These are phyloP conservation scores for Amphipoea lucens DNA, from an alignment of 2,888 invertebrate genomes.

Conservation along the genomic window DNA sequence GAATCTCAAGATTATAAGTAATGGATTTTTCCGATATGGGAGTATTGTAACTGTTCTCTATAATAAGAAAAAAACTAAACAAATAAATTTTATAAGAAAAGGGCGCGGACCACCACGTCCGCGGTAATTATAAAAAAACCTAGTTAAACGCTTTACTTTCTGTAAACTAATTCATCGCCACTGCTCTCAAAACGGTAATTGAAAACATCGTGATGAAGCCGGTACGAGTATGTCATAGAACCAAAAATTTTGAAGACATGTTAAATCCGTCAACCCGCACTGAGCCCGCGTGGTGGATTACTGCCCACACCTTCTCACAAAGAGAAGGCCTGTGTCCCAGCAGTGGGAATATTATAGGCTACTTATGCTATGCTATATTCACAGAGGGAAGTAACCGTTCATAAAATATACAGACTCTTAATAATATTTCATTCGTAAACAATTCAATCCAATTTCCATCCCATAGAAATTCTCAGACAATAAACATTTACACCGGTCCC, in stretches of 20 bases:
- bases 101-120: too few species aligned
- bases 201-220: too few species aligned
- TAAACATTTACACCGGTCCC: not conserved
- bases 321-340: not conserved
- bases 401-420: not conserved
- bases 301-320: not conserved
- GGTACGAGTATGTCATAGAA: too few species aligned
- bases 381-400: not conserved
- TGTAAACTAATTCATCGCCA: too few species aligned
- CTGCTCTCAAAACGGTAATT: too few species aligned
- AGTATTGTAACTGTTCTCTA: too few species aligned
- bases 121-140: too few species aligned
- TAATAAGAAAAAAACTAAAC: too few species aligned
- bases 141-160: too few species aligned
- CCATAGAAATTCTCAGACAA: conserved; percentile 1
- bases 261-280: not conserved
- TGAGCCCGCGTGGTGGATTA: not conserved
- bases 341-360: not conserved
- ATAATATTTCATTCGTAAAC: not conserved
- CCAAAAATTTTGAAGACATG: not conserved
- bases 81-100: too few species aligned
- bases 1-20: too few species aligned
- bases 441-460: not conserved
- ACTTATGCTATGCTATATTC: not conserved
- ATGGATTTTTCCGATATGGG: too few species aligned